Evolutionary conservation across 2,113 vertebrate species (phyloP), one percentile per base, ranked within the genome.

Genomic region (Entosphenus tridentatus): DNA sequence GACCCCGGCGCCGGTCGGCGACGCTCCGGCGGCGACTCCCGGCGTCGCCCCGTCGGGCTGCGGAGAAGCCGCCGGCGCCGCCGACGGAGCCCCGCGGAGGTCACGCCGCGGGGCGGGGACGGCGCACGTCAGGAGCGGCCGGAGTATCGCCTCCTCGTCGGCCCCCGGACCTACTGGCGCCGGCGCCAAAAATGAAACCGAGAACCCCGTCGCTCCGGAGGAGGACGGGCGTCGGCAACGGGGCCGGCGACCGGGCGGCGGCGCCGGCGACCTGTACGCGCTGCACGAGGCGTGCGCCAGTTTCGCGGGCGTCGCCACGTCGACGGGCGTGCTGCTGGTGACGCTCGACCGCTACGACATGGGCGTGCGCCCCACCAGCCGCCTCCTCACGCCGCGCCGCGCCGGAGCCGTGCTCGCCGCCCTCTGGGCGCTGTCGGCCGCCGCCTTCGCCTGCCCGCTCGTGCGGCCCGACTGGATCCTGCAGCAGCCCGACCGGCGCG

Each of bases 231-330:
- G 39, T 39, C 39, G 5, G 39, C 39, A 39, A 39, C 39, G 39
- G 21, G 39, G 3, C 39, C 6, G 39, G 39, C 39, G 39, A 0
- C 78, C 79, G 3, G 81, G 79, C 68, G 80, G 74, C 11, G 76
- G 79, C 57, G 74, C 80, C 68, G 81, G 83, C 18, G 80, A 81
- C 55, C 77, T 85, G 58, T 85, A 83, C 78, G 83, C 82, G 77
- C 81, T 84, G 70, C 84, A 85, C 3, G 83, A 85, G 77, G 83
- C 84, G 57, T 83, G 83, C 57, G 80, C 83, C 74, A 83, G 81
- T 9, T 84, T 84, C 70, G 83, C 81, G 57, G 82, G 84, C 9
- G 79, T 83, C 67, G 82, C 83, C 72, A 87, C 83, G 0, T 77
- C 82, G 12, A 77, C 82, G 70, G 85, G 82, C 9, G 78, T 84